Evolutionary conservation across 2,888 invertebrate genomes (phyloP).

Genomic region (Ophonus ardosiacus): DNA sequence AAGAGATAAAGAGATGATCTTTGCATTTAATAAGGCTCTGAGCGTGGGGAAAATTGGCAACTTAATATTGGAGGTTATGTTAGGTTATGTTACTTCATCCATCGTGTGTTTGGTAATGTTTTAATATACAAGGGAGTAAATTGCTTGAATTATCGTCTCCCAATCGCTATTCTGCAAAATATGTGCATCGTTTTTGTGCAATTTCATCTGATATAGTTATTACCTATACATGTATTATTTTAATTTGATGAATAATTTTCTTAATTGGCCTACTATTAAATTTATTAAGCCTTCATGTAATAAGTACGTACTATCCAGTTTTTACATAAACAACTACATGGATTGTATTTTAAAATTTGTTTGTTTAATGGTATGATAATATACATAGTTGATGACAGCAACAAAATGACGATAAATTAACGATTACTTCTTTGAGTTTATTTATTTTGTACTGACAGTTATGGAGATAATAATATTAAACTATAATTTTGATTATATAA

Average conservation of each 20-base stretch:
- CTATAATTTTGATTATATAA: neutral
- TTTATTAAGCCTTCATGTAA: conserved; percentile 32
- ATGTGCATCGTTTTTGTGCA: conserved; percentile 10
- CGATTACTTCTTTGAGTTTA: neutral
- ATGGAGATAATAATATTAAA: neutral
- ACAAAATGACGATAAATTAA: neutral
- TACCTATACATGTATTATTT: conserved; percentile 43
- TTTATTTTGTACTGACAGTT: neutral
- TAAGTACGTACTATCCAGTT: conserved; percentile 9
- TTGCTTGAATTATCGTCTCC: conserved; percentile 37
- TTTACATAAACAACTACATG: conserved; percentile 13
- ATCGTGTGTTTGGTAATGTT: conserved; percentile 52
- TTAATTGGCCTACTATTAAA: conserved; percentile 35
- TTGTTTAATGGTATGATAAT: neutral
- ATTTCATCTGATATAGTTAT: conserved; percentile 42
- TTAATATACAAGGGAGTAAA: conserved; percentile 42
- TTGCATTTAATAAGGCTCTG: conserved; percentile 34
- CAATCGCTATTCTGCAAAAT: conserved; percentile 35
- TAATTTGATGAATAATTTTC: conserved; percentile 33
- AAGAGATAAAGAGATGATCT: neutral
- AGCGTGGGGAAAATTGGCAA: conserved; percentile 41
- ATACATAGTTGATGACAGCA: neutral
- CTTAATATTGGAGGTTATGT: conserved; percentile 22
- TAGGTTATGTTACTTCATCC: conserved; percentile 14
- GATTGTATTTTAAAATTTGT: neutral